Evolutionary conservation across 2,888 invertebrate species (phyloP).

Genomic region (Ischnus inquisitorius): DNA sequence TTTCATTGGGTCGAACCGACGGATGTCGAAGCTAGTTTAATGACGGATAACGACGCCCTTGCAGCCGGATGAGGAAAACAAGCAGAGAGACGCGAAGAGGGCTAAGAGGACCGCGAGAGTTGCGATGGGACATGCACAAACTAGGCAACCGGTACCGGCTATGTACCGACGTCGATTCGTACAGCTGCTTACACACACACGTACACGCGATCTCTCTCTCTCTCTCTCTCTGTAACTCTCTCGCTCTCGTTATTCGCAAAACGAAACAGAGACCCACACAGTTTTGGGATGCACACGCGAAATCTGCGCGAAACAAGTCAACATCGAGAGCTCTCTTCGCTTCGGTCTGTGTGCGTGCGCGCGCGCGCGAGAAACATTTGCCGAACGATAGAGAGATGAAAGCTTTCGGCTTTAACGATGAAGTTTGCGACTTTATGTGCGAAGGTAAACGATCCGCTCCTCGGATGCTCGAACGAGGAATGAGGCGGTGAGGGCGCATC

Average conservation of each 20-base stretch:
- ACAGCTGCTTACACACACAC: constrained; percentile 50
- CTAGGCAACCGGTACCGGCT: constrained; percentile 18
- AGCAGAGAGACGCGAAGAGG: constrained; percentile 24
- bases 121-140: constrained; percentile 3
- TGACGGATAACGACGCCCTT: constrained; percentile 49
- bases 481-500: not conserved
- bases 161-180: constrained; percentile 52
- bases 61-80: constrained; percentile 46
- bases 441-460: constrained; percentile 18
- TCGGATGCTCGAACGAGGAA: no score
- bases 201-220: constrained; percentile 10
- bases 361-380: constrained; percentile 48
- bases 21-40: constrained; percentile 46
- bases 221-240: no score
- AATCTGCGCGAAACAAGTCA: constrained; percentile 18
- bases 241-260: constrained; percentile 36
- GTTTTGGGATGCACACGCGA: not conserved
- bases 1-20: not conserved
- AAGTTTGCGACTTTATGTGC: constrained; percentile 50
- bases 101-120: constrained; percentile 23
- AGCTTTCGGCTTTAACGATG: constrained; percentile 38
- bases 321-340: constrained; percentile 33
- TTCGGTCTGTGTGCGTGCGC: not conserved
- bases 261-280: constrained; percentile 5
- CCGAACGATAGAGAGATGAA: constrained; percentile 24